Percentiles rank a stretch among this genome's conserved stretches.
These are phyloP conservation scores for Drosophila athabasca DNA, from an alignment of 1,140 invertebrate genomes.

Conservation along the genomic window DNA sequence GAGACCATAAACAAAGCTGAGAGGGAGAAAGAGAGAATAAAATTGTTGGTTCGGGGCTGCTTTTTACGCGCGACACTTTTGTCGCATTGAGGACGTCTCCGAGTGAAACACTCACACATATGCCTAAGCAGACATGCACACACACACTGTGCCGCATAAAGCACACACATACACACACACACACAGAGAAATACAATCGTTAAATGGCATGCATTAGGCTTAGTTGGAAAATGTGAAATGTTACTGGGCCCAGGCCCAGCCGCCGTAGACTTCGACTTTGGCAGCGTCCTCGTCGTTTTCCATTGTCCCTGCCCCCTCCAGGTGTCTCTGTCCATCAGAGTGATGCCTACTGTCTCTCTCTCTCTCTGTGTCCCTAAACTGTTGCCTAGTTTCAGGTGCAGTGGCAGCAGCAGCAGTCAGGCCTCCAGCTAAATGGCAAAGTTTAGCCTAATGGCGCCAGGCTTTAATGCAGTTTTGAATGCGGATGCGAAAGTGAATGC, in stretches of 20 bases:
- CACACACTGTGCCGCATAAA: slow-evolving; percentile 2
- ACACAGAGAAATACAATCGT: slow-evolving; percentile 16
- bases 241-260: slow-evolving; percentile 2
- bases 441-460: slow-evolving; percentile 66
- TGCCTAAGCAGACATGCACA: slow-evolving; percentile 15
- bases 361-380: slow-evolving; percentile 14
- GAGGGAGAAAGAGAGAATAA: slow-evolving; percentile 28
- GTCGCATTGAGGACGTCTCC: slow-evolving; percentile 22
- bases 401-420: neutral
- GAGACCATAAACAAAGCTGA: slow-evolving; percentile 33
- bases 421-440: slow-evolving; percentile 43
- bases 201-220: slow-evolving; percentile 57
- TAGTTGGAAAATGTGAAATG: slow-evolving; percentile 50
- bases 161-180: neutral
- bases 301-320: neutral
- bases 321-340: too few species aligned
- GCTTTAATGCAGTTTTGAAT: slow-evolving; percentile 63
- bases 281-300: neutral
- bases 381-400: slow-evolving; percentile 36
- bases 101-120: slow-evolving; percentile 9
- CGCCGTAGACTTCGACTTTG: neutral
- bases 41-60: slow-evolving; percentile 20
- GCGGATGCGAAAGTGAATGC: slow-evolving; percentile 2
- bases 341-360: neutral
- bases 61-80: slow-evolving; percentile 41